phyloP scores from a whole-genome alignment of 2,888 invertebrate genomes.

The Drosophila borealis region DNA sequence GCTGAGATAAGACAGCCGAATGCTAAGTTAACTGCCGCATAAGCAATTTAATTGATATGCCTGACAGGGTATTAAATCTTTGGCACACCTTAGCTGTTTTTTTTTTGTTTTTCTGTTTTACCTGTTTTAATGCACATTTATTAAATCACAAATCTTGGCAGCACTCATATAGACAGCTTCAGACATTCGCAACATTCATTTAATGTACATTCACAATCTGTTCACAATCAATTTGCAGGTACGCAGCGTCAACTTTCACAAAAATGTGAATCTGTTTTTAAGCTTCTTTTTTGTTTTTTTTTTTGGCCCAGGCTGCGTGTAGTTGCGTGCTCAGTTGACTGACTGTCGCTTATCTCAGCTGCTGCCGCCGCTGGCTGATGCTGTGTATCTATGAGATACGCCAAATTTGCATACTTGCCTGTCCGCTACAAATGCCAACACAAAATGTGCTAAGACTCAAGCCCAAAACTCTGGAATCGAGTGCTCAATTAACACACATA shows the following conservation, averaged over 20 bases:
- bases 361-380: slow-evolving; percentile 8
- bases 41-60: slow-evolving; percentile 8
- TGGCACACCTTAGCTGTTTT: slow-evolving; percentile 5
- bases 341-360: slow-evolving; percentile 56
- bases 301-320: slow-evolving; percentile 13
- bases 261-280: slow-evolving; percentile 44
- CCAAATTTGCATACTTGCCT: slow-evolving; percentile 67
- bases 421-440: slow-evolving; percentile 38
- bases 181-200: slow-evolving; percentile 33
- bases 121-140: slow-evolving; percentile 39
- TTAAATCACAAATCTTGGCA: slow-evolving; percentile 37
- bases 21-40: slow-evolving; percentile 1
- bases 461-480: slow-evolving; percentile 43
- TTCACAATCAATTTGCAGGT: slow-evolving; percentile 75
- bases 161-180: slow-evolving; percentile 24
- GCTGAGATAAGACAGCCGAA: slow-evolving; percentile 10
- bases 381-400: slow-evolving; percentile 44
- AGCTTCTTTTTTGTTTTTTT: slow-evolving; percentile 1
- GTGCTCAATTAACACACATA: slow-evolving; percentile 71
- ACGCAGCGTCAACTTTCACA: slow-evolving; percentile 71
- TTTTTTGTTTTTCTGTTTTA: neutral
- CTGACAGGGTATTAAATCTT: slow-evolving; percentile 1
- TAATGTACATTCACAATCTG: slow-evolving; percentile 56
- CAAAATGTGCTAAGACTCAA: slow-evolving; percentile 69
- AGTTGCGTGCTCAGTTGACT: slow-evolving; percentile 35